phyloP scores from a whole-genome alignment of 2,113 vertebrate genomes.

The Mustela lutreola region DNA sequence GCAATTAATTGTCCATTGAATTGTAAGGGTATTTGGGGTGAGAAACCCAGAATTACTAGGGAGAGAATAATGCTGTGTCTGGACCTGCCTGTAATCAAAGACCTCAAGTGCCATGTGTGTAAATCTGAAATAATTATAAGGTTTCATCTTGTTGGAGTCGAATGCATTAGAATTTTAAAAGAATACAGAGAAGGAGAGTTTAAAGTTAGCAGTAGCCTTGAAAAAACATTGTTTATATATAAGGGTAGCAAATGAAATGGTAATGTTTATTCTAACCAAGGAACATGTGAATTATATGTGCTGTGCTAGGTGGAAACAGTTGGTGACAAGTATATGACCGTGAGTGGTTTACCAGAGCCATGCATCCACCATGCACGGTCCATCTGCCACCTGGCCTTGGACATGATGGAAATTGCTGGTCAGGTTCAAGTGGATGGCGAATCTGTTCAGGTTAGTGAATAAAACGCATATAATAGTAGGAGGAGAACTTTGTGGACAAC shows the following conservation, averaged over 20 bases:
- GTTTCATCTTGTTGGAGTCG: not conserved
- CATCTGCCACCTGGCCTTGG: constrained; percentile 97
- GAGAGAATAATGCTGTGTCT: not conserved
- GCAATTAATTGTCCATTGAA: not conserved
- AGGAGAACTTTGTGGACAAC: not conserved
- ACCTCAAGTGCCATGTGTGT: not conserved
- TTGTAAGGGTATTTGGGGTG: not conserved
- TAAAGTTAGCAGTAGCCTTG: not conserved
- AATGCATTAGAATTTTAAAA: not conserved
- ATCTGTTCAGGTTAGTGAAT: constrained; percentile 94
- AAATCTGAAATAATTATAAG: not conserved
- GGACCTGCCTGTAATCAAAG: not conserved
- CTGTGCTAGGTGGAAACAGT: constrained; percentile 96
- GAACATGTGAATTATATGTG: not conserved
- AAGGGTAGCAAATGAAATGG: not conserved
- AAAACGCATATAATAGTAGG: not conserved
- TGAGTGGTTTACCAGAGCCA: constrained; percentile 98
- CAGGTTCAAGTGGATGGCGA: constrained; percentile 98
- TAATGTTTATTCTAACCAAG: not conserved
- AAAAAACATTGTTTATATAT: not conserved
- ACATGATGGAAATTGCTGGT: constrained; percentile 99
- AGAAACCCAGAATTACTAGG: not conserved
- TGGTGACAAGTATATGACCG: constrained; percentile 99
- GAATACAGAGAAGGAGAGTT: not conserved
- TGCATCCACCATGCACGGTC: constrained; percentile 98